A percentile compares a stretch with the other conserved stretches of the same genome.
Conservation (phyloP, 2,888 invertebrate species). For the Chorisops tibialis region DNA sequence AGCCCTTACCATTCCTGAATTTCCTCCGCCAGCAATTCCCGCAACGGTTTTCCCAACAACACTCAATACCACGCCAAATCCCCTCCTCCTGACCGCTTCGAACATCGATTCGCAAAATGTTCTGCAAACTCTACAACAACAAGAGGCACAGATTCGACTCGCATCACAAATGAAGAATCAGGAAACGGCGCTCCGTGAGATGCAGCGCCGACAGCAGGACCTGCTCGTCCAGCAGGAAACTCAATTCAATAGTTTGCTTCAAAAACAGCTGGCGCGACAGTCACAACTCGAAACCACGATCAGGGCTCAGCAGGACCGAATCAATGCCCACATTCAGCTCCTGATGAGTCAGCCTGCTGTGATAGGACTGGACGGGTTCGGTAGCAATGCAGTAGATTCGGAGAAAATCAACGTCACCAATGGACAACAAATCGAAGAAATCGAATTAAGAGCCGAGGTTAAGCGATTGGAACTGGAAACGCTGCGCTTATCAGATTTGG, state of each 20-base stretch:
- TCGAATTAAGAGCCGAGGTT: slow-evolving; percentile 44
- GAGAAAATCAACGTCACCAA: no score
- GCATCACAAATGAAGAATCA: slow-evolving; percentile 49
- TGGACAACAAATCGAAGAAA: slow-evolving; percentile 4
- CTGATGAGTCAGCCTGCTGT: slow-evolving; percentile 46
- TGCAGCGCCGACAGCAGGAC: slow-evolving; percentile 47
- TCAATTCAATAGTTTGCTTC: slow-evolving; percentile 46
- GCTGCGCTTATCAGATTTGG: slow-evolving; percentile 48
- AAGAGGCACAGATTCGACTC: slow-evolving; percentile 47
- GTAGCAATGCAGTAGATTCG: slow-evolving; percentile 19
- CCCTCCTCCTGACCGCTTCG: slow-evolving; percentile 42
- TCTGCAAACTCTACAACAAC: slow-evolving; percentile 45
- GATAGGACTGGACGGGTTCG: not conserved
- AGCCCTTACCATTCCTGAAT: not conserved
- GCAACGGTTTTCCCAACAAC: not conserved
- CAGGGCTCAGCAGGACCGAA: slow-evolving; percentile 49
- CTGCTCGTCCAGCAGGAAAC: slow-evolving; percentile 45
- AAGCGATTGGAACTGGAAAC: slow-evolving; percentile 49
- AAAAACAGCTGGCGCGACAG: slow-evolving; percentile 48
- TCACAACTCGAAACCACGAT: slow-evolving; percentile 48
- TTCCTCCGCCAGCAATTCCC: not conserved
- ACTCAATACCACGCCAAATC: slow-evolving; percentile 31
- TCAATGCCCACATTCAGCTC: slow-evolving; percentile 48
- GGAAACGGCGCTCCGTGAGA: slow-evolving; percentile 45
- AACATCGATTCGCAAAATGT: slow-evolving; percentile 44